Percentiles rank a stretch among this genome's conserved stretches.
These are phyloP conservation scores for Drosophila setifemur DNA, from an alignment of 1,140 invertebrate genomes.

Conservation along the genomic window DNA sequence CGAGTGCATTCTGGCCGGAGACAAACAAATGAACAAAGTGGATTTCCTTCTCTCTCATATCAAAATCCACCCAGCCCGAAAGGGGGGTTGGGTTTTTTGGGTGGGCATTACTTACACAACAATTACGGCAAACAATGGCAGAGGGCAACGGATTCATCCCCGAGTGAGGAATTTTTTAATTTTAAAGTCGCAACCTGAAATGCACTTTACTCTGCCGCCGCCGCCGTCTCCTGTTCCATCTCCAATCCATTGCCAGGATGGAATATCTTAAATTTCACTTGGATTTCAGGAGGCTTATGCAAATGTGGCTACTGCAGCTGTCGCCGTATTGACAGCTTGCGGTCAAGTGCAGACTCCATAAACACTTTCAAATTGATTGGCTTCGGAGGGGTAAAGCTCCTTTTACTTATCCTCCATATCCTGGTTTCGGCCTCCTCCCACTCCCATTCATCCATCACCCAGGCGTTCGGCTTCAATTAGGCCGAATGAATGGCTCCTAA, in stretches of 20 bases:
- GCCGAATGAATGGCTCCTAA: slow-evolving; percentile 40
- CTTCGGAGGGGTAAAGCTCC: background rate
- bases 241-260: slow-evolving; percentile 30
- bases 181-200: slow-evolving; percentile 71
- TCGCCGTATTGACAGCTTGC: slow-evolving; percentile 71
- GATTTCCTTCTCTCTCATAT: no score
- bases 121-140: slow-evolving; percentile 73
- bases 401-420: background rate
- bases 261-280: slow-evolving; percentile 5
- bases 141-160: slow-evolving; percentile 19
- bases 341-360: slow-evolving; percentile 60
- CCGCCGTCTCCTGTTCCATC: background rate
- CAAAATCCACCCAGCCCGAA: background rate
- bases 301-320: slow-evolving; percentile 73
- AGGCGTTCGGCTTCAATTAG: slow-evolving; percentile 43
- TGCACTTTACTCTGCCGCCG: slow-evolving; percentile 50
- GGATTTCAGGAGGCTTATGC: slow-evolving; percentile 52
- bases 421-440: background rate
- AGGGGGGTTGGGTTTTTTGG: slow-evolving; percentile 12
- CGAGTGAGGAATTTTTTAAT: slow-evolving; percentile 69
- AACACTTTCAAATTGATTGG: slow-evolving; percentile 73
- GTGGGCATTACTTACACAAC: slow-evolving; percentile 78
- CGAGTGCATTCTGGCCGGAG: slow-evolving; percentile 72
- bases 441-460: slow-evolving; percentile 59
- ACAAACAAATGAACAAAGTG: slow-evolving; percentile 81